Evolutionary conservation across 2,888 invertebrate genomes (phyloP).

Genomic region (Pollenia amentaria): DNA sequence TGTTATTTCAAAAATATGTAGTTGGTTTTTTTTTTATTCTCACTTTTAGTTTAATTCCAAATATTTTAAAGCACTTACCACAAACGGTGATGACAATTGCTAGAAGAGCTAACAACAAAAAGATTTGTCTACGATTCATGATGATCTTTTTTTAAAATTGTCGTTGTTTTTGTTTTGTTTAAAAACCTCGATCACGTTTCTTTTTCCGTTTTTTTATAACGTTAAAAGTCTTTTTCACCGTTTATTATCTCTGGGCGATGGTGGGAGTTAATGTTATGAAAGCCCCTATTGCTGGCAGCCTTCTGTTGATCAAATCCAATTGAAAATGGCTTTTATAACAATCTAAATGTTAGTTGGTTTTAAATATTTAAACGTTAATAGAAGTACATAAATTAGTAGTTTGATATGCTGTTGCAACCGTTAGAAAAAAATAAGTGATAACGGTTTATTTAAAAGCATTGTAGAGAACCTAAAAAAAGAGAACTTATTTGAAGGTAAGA

Average conservation of each 20-base stretch:
- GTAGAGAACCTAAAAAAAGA: too few species aligned
- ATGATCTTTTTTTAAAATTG: constrained; percentile 24
- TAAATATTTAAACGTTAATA: too few species aligned
- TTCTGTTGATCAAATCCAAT: constrained; percentile 30
- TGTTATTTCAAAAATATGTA: background rate
- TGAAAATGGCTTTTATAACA: constrained; percentile 56
- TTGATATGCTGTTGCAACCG: too few species aligned
- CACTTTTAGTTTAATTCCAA: constrained; percentile 44
- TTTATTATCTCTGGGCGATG: background rate
- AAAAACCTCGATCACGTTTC: constrained; percentile 47
- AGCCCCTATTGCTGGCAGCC: constrained; percentile 36
- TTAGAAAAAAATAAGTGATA: too few species aligned
- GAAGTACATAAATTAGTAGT: too few species aligned
- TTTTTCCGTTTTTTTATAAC: constrained; percentile 24
- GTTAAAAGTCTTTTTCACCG: background rate
- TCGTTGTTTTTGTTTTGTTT: constrained; percentile 16
- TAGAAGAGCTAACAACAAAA: constrained; percentile 45
- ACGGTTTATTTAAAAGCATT: too few species aligned
- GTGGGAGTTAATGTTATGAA: constrained; percentile 5
- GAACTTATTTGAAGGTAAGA: too few species aligned
- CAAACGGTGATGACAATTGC: constrained; percentile 59
- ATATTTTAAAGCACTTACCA: constrained; percentile 67
- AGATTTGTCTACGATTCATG: constrained; percentile 58
- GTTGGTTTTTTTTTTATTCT: constrained; percentile 4
- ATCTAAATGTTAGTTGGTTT: background rate